A percentile compares a stretch with the other conserved stretches of the same genome.
Evolutionary conservation across 2,888 invertebrate genomes (phyloP).

Genomic region (Lasioglossum malachurum): DNA sequence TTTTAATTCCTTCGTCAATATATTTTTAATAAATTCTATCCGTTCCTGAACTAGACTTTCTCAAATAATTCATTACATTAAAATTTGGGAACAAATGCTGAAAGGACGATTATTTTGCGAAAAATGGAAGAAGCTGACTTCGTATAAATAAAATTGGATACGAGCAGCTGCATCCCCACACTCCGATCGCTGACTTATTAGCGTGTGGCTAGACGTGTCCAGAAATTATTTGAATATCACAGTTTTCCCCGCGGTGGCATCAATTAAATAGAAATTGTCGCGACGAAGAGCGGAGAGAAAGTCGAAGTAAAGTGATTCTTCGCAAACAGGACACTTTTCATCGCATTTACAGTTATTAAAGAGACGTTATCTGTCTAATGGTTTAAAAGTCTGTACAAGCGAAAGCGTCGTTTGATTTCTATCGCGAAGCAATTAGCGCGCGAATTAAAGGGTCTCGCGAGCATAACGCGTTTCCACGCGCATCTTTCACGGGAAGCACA

Average conservation of each 20-base stretch:
- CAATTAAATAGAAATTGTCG: conserved; percentile 4
- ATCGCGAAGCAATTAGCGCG: neutral
- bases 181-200: neutral
- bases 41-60: too few species aligned
- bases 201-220: neutral
- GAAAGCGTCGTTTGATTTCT: conserved; percentile 17
- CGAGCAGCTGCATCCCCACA: too few species aligned
- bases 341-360: conserved; percentile 10
- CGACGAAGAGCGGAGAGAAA: neutral
- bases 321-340: neutral
- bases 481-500: conserved; percentile 33
- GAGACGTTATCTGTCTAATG: conserved; percentile 14
- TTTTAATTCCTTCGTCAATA: too few species aligned
- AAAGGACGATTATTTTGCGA: too few species aligned
- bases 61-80: too few species aligned
- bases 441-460: conserved; percentile 18
- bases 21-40: too few species aligned
- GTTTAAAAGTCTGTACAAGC: neutral
- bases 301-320: neutral
- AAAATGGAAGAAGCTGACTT: too few species aligned
- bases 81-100: too few species aligned
- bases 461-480: conserved; percentile 34
- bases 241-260: neutral
- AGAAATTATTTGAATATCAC: neutral
- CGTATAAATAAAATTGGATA: neutral